These are phyloP conservation scores for Sander lucioperca DNA, from an alignment of 2,113 vertebrate genomes.

Conservation along the genomic window DNA sequence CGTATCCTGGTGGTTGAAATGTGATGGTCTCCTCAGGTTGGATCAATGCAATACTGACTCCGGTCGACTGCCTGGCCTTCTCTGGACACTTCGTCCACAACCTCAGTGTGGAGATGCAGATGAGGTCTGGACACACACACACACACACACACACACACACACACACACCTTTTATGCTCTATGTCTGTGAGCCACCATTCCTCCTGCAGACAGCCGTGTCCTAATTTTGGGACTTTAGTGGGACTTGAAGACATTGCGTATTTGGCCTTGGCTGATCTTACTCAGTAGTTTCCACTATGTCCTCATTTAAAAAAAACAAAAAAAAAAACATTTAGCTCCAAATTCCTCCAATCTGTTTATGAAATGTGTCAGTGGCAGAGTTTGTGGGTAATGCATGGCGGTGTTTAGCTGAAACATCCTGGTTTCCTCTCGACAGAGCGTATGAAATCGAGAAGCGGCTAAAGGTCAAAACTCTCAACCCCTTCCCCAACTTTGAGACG, in stretches of 20 bases:
- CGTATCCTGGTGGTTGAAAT: neutral
- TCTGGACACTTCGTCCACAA: slow-evolving; percentile 97
- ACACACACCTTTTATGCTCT: neutral
- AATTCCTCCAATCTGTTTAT: slow-evolving; percentile 29
- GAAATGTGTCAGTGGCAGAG: slow-evolving; percentile 11
- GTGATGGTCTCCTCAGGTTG: slow-evolving; percentile 86
- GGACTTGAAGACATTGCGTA: neutral
- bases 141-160: too few relatives aligned
- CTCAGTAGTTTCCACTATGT: slow-evolving; percentile 20
- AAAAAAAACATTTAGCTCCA: neutral
- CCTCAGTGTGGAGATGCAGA: slow-evolving; percentile 97
- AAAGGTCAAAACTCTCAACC: slow-evolving; percentile 94
- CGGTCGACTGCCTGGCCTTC: slow-evolving; percentile 96
- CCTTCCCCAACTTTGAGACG: slow-evolving; percentile 96
- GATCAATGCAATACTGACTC: slow-evolving; percentile 97
- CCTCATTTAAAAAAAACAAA: neutral
- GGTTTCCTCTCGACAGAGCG: slow-evolving; percentile 87
- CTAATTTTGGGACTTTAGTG: slow-evolving; percentile 11
- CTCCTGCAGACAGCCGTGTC: neutral
- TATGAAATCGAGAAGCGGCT: slow-evolving; percentile 97
- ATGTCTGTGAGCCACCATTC: neutral
- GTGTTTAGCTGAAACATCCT: slow-evolving; percentile 26
- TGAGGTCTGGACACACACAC: slow-evolving; percentile 87
- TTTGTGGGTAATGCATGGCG: slow-evolving; percentile 6
- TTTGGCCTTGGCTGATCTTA: slow-evolving; percentile 2